Evolutionary conservation across 2,113 vertebrate species (phyloP), one percentile per base, ranked within the genome.

Genomic region (Phaetusa simplex): DNA sequence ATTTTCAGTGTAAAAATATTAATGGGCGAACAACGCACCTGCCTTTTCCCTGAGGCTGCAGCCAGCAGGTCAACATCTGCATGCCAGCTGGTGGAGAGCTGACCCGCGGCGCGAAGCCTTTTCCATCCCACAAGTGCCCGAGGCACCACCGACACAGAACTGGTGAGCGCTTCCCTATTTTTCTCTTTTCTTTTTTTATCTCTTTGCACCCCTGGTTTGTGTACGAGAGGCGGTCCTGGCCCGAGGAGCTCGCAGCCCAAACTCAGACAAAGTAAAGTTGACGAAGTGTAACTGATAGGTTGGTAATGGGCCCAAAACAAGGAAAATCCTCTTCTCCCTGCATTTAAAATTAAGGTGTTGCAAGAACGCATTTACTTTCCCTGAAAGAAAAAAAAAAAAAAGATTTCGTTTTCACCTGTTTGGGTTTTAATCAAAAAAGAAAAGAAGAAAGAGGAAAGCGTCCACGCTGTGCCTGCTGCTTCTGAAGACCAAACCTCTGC

Each of bases 61-160:
- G 15, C 20, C 7, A 64, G 49, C 49, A 78, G 40, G 29, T 24
- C 40, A 52, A 16, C 21, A 12, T 20, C 65, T n/a, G 43, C 50
- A 17, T 6, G 3, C 4, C 20, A n/a, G n/a, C 47, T 32, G 26
- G 17, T 20, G 7, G 29, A 42, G 38, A 52, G n/a, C 50, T 32
- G 56, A 70, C 58, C 50, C 5, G 26, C 0, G 0, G 29, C 2
- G 20, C 1, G 0, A 66, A 65, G 40, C 29, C 30, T 73, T 27
- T 40, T 52, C 29, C 10, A 5, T 21, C 53, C 20, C 43, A 50
- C 42, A 30, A 7, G n/a, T 5, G 30, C 23, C n/a, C 1, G 0
- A 49, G 70, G 56, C 50, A 59, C 38, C 50, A 45, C 20, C 2
- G 1, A 11, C 52, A 47, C 34, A 61, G n/a, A 42, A 66, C 34